These are phyloP conservation scores for Heliconius hewitsoni DNA, from an alignment of 1,140 invertebrate genomes.

Conservation along the genomic window DNA sequence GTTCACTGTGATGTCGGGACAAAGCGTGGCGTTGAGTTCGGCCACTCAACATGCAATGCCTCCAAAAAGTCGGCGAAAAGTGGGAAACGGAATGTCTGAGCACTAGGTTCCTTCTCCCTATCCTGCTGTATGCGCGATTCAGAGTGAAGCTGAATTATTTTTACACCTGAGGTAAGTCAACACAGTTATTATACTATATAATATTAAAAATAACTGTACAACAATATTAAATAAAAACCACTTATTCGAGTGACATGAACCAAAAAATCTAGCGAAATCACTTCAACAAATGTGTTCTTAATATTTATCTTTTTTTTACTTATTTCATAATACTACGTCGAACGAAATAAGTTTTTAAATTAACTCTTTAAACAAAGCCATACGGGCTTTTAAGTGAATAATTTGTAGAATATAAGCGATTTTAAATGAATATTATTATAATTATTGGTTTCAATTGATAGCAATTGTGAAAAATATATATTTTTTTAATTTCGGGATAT, in stretches of 20 bases:
- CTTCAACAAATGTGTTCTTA: background rate
- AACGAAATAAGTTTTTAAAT: background rate
- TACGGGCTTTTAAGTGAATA: background rate
- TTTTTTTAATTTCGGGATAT: too few relatives aligned
- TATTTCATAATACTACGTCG: background rate
- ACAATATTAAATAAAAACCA: background rate
- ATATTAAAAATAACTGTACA: background rate
- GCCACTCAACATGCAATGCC: too few relatives aligned
- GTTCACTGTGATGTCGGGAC: too few relatives aligned
- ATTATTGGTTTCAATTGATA: too few relatives aligned
- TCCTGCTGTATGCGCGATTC: too few relatives aligned
- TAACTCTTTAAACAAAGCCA: background rate
- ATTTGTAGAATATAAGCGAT: background rate
- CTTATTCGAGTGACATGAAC: background rate
- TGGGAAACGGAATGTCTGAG: too few relatives aligned
- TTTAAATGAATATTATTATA: background rate
- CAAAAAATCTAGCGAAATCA: background rate
- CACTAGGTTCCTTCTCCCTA: too few relatives aligned
- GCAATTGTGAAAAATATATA: too few relatives aligned
- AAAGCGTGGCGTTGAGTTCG: too few relatives aligned
- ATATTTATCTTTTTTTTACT: background rate
- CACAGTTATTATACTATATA: background rate
- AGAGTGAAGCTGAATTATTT: too few relatives aligned
- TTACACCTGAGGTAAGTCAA: background rate
- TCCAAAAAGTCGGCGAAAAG: too few relatives aligned